Conservation (phyloP, 1,140 invertebrate species). For the Aphelenchoides fujianensis region DNA sequence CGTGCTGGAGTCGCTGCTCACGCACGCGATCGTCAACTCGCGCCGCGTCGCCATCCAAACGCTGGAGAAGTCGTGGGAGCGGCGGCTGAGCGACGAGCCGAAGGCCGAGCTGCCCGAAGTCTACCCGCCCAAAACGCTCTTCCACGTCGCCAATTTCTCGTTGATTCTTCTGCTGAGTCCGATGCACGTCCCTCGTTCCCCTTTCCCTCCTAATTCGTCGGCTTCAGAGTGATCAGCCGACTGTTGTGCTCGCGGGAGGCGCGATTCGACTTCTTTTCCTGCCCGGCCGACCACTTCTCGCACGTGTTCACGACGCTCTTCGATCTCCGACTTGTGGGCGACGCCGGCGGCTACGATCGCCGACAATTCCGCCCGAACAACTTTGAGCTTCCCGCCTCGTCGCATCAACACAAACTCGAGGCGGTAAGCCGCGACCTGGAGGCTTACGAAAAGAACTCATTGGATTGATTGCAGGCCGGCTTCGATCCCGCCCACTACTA, state of each 20-base stretch:
- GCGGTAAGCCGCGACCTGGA: neutral
- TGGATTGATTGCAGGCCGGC: constrained; percentile 11
- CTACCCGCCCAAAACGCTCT: constrained; percentile 16
- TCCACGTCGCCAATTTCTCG: constrained; percentile 24
- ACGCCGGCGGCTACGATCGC: neutral
- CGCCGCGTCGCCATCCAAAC: neutral
- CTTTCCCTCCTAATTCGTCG: no score
- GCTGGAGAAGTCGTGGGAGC: neutral
- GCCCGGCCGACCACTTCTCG: constrained; percentile 12
- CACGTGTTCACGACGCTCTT: constrained; percentile 22
- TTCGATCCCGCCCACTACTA: constrained; percentile 7
- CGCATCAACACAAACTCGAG: neutral
- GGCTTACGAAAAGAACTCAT: neutral
- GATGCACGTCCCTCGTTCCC: no score
- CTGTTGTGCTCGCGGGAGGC: neutral
- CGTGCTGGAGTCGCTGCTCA: constrained; percentile 25
- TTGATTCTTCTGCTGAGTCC: constrained; percentile 22
- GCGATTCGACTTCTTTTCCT: constrained; percentile 10
- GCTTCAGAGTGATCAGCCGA: constrained; percentile 6
- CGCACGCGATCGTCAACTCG: constrained; percentile 12
- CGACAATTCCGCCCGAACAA: neutral
- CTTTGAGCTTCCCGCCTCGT: neutral
- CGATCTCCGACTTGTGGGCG: constrained; percentile 6
- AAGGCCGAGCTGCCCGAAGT: neutral
- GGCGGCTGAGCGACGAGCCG: neutral